These are phyloP conservation scores for Hanleya hanleyi DNA, from an alignment of 2,888 invertebrate species.

Conservation along the genomic window DNA sequence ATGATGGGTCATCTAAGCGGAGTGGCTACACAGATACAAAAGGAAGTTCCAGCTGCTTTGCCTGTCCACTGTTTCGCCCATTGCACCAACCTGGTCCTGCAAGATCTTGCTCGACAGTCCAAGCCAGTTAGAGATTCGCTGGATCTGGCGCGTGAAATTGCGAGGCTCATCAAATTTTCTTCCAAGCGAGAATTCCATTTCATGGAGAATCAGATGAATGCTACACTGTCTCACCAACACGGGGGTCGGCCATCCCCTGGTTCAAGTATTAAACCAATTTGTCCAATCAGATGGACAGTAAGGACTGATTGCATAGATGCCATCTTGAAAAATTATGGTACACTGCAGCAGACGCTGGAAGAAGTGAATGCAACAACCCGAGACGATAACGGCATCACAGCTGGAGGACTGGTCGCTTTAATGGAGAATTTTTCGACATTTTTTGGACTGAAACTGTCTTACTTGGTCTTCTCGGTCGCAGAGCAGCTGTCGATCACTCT, in stretches of 20 bases:
- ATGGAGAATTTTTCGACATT: constrained; percentile 31
- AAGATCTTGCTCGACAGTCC: constrained; percentile 17
- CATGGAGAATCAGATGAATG: constrained; percentile 19
- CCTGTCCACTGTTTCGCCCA: constrained; percentile 32
- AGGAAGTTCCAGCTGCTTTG: constrained; percentile 18
- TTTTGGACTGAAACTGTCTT: constrained; percentile 28
- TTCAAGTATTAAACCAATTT: constrained; percentile 24
- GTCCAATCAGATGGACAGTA: constrained; percentile 37
- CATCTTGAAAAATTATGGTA: constrained; percentile 29
- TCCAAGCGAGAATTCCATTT: constrained; percentile 28
- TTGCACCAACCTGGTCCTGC: constrained; percentile 26
- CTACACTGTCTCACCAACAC: too few relatives aligned
- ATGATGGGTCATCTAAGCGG: constrained; percentile 23
- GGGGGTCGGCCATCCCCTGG: constrained; percentile 1
- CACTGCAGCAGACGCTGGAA: constrained; percentile 23
- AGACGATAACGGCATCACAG: constrained; percentile 24
- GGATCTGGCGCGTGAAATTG: constrained; percentile 27
- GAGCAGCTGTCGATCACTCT: constrained; percentile 30
- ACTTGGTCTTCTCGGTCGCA: constrained; percentile 27
- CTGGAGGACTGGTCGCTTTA: constrained; percentile 23
- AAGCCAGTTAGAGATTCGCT: constrained; percentile 31
- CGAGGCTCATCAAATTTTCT: constrained; percentile 27
- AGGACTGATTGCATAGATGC: constrained; percentile 20
- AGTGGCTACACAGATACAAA: constrained; percentile 26
- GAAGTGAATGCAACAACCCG: constrained; percentile 14